phyloP scores from a whole-genome alignment of 2,113 vertebrate species.

The Himantopus leucocephalus region DNA sequence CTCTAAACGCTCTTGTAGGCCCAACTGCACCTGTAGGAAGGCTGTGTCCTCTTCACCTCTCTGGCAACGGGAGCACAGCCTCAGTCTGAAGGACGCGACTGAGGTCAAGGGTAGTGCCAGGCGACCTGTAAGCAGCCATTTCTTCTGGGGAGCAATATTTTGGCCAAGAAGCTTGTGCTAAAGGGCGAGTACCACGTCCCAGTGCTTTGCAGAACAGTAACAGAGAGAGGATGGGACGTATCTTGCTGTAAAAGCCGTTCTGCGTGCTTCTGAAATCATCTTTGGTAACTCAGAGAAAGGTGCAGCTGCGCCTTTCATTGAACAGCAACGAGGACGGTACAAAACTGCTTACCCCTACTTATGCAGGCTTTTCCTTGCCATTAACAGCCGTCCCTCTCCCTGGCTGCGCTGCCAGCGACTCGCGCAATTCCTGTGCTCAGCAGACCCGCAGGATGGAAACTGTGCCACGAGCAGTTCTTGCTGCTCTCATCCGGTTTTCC shows the following conservation, averaged over 20 bases:
- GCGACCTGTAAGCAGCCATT: neutral
- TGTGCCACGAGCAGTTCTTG: slow-evolving; percentile 39
- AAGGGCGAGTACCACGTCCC: neutral
- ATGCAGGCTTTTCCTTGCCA: slow-evolving; percentile 10
- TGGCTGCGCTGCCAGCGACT: slow-evolving; percentile 13
- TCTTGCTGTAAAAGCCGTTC: slow-evolving; percentile 10
- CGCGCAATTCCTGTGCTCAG: slow-evolving; percentile 6
- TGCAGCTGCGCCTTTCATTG: slow-evolving; percentile 44
- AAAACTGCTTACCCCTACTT: slow-evolving; percentile 40
- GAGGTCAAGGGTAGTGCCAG: neutral
- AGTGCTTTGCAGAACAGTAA: neutral
- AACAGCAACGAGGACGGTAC: neutral
- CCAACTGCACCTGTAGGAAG: neutral
- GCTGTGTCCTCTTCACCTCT: neutral
- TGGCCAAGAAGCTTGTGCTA: neutral
- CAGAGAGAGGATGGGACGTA: neutral
- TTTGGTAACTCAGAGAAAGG: slow-evolving; percentile 48
- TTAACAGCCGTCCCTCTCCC: slow-evolving; percentile 19
- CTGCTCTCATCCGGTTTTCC: slow-evolving; percentile 32
- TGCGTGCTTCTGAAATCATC: slow-evolving; percentile 3
- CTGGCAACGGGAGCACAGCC: neutral
- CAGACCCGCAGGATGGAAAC: slow-evolving; percentile 33
- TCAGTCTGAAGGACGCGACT: neutral
- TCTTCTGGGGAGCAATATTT: neutral
- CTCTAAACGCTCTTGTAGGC: neutral